phyloP scores from a whole-genome alignment of 2,888 invertebrate species.

The Phyllotreta cruciferae region DNA sequence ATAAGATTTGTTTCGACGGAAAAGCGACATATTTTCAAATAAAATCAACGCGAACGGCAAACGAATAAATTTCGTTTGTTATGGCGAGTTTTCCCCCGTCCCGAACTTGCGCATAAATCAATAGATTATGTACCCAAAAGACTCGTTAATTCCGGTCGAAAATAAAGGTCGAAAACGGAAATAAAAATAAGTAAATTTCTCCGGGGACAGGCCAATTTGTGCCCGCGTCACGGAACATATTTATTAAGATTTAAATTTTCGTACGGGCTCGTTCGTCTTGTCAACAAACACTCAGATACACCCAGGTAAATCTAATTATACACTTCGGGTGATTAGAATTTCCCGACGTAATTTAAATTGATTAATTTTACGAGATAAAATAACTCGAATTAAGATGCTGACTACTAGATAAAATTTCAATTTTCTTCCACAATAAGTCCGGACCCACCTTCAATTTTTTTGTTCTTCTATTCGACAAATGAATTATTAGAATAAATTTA shows the following conservation, averaged over 20 bases:
- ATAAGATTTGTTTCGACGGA: constrained; percentile 28
- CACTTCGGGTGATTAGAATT: not conserved
- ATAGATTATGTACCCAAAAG: constrained; percentile 39
- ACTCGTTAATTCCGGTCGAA: constrained; percentile 38
- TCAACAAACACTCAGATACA: constrained; percentile 8
- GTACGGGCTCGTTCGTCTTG: constrained; percentile 22
- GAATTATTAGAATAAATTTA: too few species aligned
- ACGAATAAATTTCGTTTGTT: constrained; percentile 40
- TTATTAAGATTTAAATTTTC: constrained; percentile 39
- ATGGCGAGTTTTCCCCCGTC: constrained; percentile 36
- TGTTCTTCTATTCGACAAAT: too few species aligned
- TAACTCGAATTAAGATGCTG: too few species aligned
- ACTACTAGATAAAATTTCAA: too few species aligned
- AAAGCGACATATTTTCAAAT: constrained; percentile 34
- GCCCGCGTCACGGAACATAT: constrained; percentile 34
- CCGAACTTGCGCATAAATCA: constrained; percentile 38
- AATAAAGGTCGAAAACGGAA: constrained; percentile 37
- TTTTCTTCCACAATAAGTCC: too few species aligned
- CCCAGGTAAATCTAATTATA: constrained; percentile 16
- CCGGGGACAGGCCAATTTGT: constrained; percentile 33
- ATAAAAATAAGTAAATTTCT: constrained; percentile 39
- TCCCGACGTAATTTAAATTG: constrained; percentile 1
- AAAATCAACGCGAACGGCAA: constrained; percentile 37
- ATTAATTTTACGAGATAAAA: too few species aligned
- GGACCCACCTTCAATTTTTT: too few species aligned